These are phyloP conservation scores for Meteorus colon DNA, from an alignment of 2,888 invertebrate species.

Conservation along the genomic window DNA sequence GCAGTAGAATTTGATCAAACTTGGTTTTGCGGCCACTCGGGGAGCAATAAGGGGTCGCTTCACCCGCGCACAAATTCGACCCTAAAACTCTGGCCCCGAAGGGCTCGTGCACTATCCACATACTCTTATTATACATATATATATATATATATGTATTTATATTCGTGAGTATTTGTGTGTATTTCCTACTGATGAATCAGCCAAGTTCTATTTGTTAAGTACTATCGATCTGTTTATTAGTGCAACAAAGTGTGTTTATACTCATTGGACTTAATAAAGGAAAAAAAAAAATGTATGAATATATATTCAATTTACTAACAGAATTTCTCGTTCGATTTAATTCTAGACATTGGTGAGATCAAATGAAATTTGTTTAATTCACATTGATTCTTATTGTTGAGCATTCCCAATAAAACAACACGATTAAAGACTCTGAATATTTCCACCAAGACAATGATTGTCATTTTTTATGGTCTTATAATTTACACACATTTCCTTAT, in stretches of 20 bases:
- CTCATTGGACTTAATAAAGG: not conserved
- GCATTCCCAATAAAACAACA: too few species aligned
- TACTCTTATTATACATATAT: not conserved
- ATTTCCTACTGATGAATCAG: slow-evolving; percentile 61
- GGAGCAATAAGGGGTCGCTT: slow-evolving; percentile 70
- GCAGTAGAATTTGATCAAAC: slow-evolving; percentile 74
- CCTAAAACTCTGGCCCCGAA: slow-evolving; percentile 62
- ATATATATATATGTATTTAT: not conserved
- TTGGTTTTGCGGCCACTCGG: slow-evolving; percentile 74
- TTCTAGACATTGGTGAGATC: too few species aligned
- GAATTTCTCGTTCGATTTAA: too few species aligned
- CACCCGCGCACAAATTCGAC: slow-evolving; percentile 44
- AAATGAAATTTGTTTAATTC: too few species aligned
- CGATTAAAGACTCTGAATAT: too few species aligned
- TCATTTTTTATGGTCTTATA: too few species aligned
- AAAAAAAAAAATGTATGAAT: not conserved
- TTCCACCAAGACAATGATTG: too few species aligned
- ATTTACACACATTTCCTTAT: too few species aligned
- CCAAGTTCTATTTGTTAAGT: slow-evolving; percentile 24
- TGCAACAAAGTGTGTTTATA: not conserved
- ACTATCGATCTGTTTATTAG: slow-evolving; percentile 6
- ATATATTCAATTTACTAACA: too few species aligned
- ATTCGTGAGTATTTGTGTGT: not conserved
- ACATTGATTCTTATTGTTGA: too few species aligned
- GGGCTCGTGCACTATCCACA: slow-evolving; percentile 54